Evolutionary conservation across 2,888 invertebrate species (phyloP).

Genomic region (Candidula unifasciata): DNA sequence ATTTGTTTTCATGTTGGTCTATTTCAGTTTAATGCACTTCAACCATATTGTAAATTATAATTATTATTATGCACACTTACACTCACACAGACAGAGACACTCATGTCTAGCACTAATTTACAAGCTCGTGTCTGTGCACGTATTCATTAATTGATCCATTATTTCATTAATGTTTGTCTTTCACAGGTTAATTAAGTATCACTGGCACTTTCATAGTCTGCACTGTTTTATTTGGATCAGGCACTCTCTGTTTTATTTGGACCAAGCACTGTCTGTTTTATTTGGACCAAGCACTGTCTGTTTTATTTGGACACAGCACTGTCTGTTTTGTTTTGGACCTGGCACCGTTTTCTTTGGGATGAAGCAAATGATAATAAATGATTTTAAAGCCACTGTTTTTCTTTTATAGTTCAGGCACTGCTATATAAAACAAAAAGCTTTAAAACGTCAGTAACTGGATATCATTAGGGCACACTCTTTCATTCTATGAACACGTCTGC

Average conservation of each 20-base stretch:
- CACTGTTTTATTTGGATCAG: background rate
- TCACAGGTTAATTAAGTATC: slow-evolving; percentile 34
- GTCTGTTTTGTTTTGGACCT: background rate
- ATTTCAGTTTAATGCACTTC: no score
- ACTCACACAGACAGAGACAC: no score
- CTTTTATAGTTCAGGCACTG: background rate
- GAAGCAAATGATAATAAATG: slow-evolving; percentile 17
- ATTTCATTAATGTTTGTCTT: background rate
- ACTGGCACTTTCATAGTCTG: slow-evolving; percentile 14
- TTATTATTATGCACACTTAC: background rate
- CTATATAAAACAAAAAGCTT: background rate
- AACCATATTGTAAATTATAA: no score
- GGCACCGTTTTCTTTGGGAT: slow-evolving; percentile 29
- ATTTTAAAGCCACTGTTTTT: background rate
- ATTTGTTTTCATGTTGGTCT: no score
- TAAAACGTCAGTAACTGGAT: no score
- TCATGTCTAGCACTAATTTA: no score
- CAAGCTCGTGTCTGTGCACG: background rate
- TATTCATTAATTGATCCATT: background rate
- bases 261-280: background rate
- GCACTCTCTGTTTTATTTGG: slow-evolving; percentile 10
- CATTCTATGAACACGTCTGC: no score
- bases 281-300: background rate
- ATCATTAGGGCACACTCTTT: no score
- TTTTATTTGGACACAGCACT: background rate